phyloP scores from a whole-genome alignment of 2,888 invertebrate species.

The Acronicta alni region DNA sequence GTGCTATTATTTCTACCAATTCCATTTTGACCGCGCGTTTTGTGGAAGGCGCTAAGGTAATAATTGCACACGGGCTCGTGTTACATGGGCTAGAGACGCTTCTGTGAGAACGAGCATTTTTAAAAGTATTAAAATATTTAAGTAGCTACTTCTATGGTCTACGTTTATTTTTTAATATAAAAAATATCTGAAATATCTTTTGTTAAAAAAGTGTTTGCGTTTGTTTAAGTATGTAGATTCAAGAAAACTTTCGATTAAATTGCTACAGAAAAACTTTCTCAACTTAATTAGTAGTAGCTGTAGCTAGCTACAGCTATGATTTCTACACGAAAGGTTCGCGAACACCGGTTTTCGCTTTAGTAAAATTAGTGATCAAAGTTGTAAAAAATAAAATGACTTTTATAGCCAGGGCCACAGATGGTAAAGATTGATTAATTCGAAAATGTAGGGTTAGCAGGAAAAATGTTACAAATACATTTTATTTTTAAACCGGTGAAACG shows the following conservation, averaged over 20 bases:
- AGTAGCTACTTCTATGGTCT: no score
- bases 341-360: slow-evolving; percentile 1
- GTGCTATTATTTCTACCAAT: no score
- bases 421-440: slow-evolving; percentile 10
- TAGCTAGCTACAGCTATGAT: not conserved
- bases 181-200: no score
- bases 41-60: no score
- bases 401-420: not conserved
- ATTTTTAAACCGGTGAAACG: no score
- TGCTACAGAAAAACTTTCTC: not conserved
- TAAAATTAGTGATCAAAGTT: slow-evolving; percentile 1
- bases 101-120: no score
- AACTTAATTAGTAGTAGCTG: not conserved
- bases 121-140: no score
- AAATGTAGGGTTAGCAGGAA: not conserved
- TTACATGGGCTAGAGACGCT: no score
- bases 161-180: no score
- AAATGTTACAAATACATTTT: not conserved
- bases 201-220: no score
- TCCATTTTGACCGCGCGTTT: no score
- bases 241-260: not conserved
- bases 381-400: slow-evolving; percentile 4
- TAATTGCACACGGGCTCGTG: no score
- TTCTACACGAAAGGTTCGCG: not conserved
- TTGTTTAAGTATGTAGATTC: not conserved